Conservation (phyloP, 2,888 invertebrate genomes). For the Dromius quadrimaculatus region DNA sequence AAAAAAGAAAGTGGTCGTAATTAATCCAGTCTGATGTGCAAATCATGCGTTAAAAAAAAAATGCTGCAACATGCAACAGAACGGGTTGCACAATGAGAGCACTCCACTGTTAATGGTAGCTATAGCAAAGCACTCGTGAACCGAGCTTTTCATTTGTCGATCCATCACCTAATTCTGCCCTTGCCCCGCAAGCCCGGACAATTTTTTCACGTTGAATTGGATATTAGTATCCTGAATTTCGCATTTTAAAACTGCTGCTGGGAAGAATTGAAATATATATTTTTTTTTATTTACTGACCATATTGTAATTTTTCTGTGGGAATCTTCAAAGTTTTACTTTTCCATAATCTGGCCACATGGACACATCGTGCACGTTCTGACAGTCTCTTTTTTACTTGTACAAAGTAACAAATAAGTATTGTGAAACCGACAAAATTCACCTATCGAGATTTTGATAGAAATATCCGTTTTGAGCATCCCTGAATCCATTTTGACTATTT, state of each 20-base stretch:
- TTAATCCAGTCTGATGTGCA: constrained; percentile 48
- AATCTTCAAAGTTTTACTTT: too few relatives aligned
- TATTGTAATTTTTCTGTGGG: too few relatives aligned
- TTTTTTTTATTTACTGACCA: too few relatives aligned
- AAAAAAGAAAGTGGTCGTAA: constrained; percentile 41
- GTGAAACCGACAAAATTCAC: too few relatives aligned
- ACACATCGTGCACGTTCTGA: too few relatives aligned
- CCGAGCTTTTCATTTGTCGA: constrained; percentile 34
- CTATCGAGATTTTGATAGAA: too few relatives aligned
- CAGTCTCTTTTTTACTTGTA: too few relatives aligned
- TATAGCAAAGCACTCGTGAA: constrained; percentile 38
- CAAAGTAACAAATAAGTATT: too few relatives aligned
- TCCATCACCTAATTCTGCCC: constrained; percentile 25
- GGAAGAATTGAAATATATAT: too few relatives aligned
- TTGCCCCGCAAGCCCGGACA: background rate
- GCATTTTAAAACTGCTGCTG: constrained; percentile 13
- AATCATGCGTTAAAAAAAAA: constrained; percentile 47
- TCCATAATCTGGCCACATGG: too few relatives aligned
- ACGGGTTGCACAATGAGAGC: constrained; percentile 36
- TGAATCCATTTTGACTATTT: too few relatives aligned
- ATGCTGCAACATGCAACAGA: constrained; percentile 23
- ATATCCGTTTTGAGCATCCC: too few relatives aligned
- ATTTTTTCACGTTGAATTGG: constrained; percentile 24
- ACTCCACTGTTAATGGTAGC: constrained; percentile 40
- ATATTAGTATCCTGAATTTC: constrained; percentile 26